A percentile compares a stretch with the other conserved stretches of the same genome.
phyloP scores from a whole-genome alignment of 1,140 invertebrate genomes.

The Archegozetes longisetosus region DNA sequence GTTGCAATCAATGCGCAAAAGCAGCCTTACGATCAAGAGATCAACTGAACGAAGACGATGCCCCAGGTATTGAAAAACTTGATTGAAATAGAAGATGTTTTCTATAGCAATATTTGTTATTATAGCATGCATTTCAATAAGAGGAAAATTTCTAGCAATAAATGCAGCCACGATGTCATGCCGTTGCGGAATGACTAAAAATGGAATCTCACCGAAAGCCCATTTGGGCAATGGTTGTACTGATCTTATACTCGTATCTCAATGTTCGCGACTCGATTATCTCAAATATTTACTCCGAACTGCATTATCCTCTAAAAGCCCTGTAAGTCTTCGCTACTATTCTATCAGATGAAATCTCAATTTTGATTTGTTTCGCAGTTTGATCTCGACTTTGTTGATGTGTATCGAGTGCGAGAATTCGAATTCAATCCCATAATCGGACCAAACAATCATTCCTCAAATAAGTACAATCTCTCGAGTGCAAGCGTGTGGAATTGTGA shows the following conservation, averaged over 20 bases:
- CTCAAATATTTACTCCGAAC: constrained; percentile 43
- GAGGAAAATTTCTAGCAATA: constrained; percentile 53
- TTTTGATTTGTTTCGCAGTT: constrained; percentile 32
- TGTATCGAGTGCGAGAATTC: constrained; percentile 43
- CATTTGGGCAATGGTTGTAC: constrained; percentile 65
- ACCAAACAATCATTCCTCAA: constrained; percentile 2
- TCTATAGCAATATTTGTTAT: neutral
- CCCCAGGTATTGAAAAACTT: constrained; percentile 2
- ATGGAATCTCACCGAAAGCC: constrained; percentile 57
- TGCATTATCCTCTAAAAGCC: constrained; percentile 32
- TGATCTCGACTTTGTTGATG: constrained; percentile 58
- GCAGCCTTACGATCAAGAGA: constrained; percentile 8
- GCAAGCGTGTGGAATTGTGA: constrained; percentile 62
- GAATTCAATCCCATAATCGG: constrained; percentile 17
- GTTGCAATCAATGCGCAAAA: constrained; percentile 18
- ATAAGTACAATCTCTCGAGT: neutral
- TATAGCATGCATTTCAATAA: constrained; percentile 33
- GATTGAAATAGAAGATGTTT: neutral
- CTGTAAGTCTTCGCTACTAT: constrained; percentile 33
- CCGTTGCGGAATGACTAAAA: constrained; percentile 50
- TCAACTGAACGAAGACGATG: neutral
- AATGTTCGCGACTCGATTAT: constrained; percentile 55
- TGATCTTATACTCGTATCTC: constrained; percentile 55
- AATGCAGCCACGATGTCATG: constrained; percentile 63
- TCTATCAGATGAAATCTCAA: neutral